A percentile compares a stretch with the other conserved stretches of the same genome.
These are phyloP conservation scores for Centropristis striata DNA, from an alignment of 2,113 vertebrate genomes.

Conservation along the genomic window DNA sequence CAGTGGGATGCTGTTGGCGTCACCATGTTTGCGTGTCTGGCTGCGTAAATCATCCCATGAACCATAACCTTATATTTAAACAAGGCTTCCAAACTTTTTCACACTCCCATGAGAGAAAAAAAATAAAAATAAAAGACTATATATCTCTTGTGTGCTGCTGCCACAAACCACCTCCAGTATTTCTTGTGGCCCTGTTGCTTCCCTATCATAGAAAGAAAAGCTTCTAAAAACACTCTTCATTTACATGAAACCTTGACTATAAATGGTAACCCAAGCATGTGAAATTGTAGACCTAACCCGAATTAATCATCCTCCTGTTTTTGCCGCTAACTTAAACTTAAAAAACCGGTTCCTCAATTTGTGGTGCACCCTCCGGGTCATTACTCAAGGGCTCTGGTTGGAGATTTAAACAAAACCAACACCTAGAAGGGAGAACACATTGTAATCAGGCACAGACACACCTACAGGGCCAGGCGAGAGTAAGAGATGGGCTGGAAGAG, in stretches of 20 bases:
- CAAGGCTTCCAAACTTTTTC: conserved; percentile 26
- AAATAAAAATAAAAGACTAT: not conserved
- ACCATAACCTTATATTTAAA: conserved; percentile 42
- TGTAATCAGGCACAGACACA: conserved; percentile 40
- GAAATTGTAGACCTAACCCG: conserved; percentile 2
- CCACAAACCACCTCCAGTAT: conserved; percentile 9
- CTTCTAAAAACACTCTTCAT: conserved; percentile 12
- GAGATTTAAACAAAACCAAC: conserved; percentile 31
- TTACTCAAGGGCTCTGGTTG: not conserved
- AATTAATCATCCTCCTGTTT: conserved; percentile 1
- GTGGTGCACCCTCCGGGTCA: not conserved
- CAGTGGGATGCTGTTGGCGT: conserved; percentile 46
- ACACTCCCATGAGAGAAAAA: not conserved
- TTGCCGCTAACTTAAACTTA: not conserved
- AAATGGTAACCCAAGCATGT: conserved; percentile 18
- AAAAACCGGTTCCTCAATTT: conserved; percentile 12
- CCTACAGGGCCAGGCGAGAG: not conserved
- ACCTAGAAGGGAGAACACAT: conserved; percentile 4
- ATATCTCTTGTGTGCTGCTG: conserved; percentile 2
- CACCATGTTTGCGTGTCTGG: conserved; percentile 35
- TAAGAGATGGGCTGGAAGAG: conserved; percentile 14
- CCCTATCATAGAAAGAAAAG: not conserved
- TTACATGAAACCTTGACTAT: not conserved
- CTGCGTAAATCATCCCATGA: conserved; percentile 9
- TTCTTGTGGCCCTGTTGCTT: conserved; percentile 1